A percentile compares a stretch with the other conserved stretches of the same genome.
phyloP scores from a whole-genome alignment of 2,888 invertebrate genomes.

The Invenusta paracnida region DNA sequence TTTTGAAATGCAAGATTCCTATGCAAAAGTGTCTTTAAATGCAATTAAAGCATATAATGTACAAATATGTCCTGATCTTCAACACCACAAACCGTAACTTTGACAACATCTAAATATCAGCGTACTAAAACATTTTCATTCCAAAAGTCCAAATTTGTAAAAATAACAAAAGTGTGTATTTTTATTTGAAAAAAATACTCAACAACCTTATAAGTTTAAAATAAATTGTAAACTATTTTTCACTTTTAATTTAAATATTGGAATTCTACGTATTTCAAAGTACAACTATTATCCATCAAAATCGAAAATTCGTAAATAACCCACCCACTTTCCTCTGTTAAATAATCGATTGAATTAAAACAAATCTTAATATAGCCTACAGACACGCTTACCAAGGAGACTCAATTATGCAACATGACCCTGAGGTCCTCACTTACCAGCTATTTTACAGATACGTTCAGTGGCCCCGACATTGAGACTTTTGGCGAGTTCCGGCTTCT shows the following conservation, averaged over 20 bases:
- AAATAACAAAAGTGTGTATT: not conserved
- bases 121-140: too few species aligned
- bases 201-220: not conserved
- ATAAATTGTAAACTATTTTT: not conserved
- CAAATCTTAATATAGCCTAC: too few species aligned
- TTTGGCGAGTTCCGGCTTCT: slow-evolving; percentile 57
- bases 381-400: too few species aligned
- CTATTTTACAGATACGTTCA: slow-evolving; percentile 53
- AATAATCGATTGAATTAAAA: too few species aligned
- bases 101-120: too few species aligned
- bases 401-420: too few species aligned
- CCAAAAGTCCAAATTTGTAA: not conserved
- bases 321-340: not conserved
- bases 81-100: too few species aligned
- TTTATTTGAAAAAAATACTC: not conserved
- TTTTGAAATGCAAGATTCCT: too few species aligned
- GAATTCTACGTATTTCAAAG: not conserved
- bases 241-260: not conserved
- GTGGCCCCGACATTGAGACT: slow-evolving; percentile 61
- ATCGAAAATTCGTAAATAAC: not conserved
- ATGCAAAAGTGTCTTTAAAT: too few species aligned
- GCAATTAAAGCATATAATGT: too few species aligned
- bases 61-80: too few species aligned
- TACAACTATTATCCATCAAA: not conserved
- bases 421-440: too few species aligned